These are phyloP conservation scores for Nothoprocta pentlandii DNA, from an alignment of 2,113 vertebrate genomes.

Conservation along the genomic window DNA sequence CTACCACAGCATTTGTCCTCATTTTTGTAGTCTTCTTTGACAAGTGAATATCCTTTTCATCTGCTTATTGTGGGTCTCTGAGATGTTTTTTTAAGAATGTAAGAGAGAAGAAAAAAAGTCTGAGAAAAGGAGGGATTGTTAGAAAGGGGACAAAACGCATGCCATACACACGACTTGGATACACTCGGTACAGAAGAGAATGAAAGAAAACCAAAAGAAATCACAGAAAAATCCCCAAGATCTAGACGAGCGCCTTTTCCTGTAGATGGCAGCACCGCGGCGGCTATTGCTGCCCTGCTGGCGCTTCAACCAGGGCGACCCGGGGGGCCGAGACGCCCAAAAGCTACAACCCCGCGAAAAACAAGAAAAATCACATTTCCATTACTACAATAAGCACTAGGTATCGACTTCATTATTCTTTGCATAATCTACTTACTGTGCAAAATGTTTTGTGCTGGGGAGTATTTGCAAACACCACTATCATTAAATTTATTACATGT, in stretches of 20 bases:
- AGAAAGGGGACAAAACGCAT: neutral
- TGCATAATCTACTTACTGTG: neutral
- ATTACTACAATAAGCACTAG: neutral
- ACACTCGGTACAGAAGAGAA: neutral
- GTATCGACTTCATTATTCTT: neutral
- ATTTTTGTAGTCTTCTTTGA: neutral
- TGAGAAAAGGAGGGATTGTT: neutral
- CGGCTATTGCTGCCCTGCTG: neutral
- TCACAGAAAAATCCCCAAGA: neutral
- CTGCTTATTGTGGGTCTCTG: neutral
- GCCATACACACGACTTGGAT: neutral
- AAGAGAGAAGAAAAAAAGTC: neutral
- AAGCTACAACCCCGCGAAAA: fast-evolving
- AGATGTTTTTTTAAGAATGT: neutral
- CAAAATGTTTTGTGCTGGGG: neutral
- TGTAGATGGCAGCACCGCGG: neutral
- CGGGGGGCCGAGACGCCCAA: neutral
- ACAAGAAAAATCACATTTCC: neutral
- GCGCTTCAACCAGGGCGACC: neutral
- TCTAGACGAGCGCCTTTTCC: neutral
- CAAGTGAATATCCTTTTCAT: neutral
- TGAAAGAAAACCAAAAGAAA: neutral
- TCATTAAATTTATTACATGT: neutral
- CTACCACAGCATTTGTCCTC: neutral
- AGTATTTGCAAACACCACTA: neutral